Base-by-base conservation (phyloP, 2,797 vertebrate genomes). In the Muraenolepis orangiensis region DNA sequence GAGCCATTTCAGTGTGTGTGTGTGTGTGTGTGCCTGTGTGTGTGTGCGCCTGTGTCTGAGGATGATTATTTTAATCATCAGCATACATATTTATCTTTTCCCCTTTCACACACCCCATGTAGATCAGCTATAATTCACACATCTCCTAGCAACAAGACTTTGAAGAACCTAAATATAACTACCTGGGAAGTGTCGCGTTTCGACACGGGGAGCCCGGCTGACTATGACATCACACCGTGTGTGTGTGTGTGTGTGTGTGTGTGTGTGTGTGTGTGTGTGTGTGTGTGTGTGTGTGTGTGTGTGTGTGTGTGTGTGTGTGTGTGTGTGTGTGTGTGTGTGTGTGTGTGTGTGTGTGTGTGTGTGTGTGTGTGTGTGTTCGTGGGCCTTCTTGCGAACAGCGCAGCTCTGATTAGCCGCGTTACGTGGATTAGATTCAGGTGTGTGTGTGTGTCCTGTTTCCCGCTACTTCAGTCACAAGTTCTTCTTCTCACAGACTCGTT, bases 131-230 rank as follows among this genome's bases (percentile, higher is more conserved):
- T 88, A 88, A 92, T 91, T 91, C 90, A 85, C 85, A 79, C 85
- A 91, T 93, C 90, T 90, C 93, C 92, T 93, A 93, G 91, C 92
- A 93, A 94, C 92, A 88, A 85, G 88, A 89, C 85, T 90, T 91
- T 88, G 87, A 91, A 90, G 78, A 84, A 88, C 91, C 89, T 91
- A 93, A 90, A 93, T 93, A 92, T 92, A 93, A 85, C 86, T 81
- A 72, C 84, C 79, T 87, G 77, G 71, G 79, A 78, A 90, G 87
- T 90, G 88, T 86, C 84, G 82, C 87, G 82, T 85, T n/a, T 80
- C 84, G 77, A 61, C 75, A 69, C 18, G 32, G 29, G 64, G 71
- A n/a, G 78, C 75, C 51, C 51, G 23, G 51, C 51, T 57, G 51
- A 57, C 51, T 23, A 57, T 57, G 51, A 57, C 51, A 23, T 57